Evolutionary conservation across 1,140 invertebrate species (phyloP), one percentile per base, ranked within the genome.

Genomic region (Lycorma delicatula): DNA sequence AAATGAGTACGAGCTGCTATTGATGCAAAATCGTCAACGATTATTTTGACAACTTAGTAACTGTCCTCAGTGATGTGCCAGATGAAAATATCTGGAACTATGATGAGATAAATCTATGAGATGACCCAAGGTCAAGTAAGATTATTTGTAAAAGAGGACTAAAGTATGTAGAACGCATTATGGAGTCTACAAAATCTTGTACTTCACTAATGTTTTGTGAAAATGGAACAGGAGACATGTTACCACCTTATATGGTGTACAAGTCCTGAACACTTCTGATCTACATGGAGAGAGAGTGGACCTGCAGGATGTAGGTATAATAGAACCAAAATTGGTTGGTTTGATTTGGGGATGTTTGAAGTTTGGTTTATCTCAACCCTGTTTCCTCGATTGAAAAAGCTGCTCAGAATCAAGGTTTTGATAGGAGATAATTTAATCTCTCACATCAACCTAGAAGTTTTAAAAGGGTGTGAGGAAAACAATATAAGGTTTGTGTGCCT

Each of bases 61-160:
- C 38, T 29, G 49, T 56, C 22, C 23, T 73, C 13, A 29, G 68
- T 60, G 62, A 62, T 31, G 63, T 72, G n/a, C 68, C 68, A 27
- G 62, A 66, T 16, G 16, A 59, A 16, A 65, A 68, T 54, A 68
- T 74, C n/a, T 54, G 70, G 3, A 76, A 75, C 60, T 75, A 68
- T 61, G 73, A 76, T 60, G 69, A 74, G 61, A 75, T 71, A 3
- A 73, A 74, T 61, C 58, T 72, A n/a, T 62, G 56, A 0, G 72
- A 74, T 59, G 66, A 74, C 60, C 59, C 58, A 1, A 68, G 71
- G 60, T 56, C 9, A 54, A 67, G 60, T 66, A 60, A 58, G 13
- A 46, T 60, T 52, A 49, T 64, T 20, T 18, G 25, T 5, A 52
- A 44, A 31, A 36, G 56, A 44, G 61, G 61, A 11, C 12, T 27